Base-by-base conservation (phyloP, 1,140 invertebrate species). In the Orchestia grillus region DNA sequence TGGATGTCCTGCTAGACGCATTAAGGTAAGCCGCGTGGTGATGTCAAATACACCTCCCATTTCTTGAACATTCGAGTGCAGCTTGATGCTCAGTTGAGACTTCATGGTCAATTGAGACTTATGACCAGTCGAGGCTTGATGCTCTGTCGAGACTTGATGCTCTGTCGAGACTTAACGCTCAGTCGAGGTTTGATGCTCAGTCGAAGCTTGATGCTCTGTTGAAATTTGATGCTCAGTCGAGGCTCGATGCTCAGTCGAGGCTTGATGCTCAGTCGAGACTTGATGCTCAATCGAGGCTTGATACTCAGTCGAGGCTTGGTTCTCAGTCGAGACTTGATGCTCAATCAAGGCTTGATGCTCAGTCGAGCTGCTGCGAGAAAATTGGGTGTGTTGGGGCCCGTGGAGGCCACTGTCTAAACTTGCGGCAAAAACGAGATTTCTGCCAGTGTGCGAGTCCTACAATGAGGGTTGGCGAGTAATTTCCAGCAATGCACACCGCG, bases 41-140 rank as follows among this genome's bases (percentile, higher is more conserved):
- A 94, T 47, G 40, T 40, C 40, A 94, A 90, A 90, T 90, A 23
- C 88, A 47, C 47, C 92, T 16, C 44, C 45, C 92, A 94, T 94
- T 47, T 40, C 41, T n/a, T n/a, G n/a, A n/a, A 41, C 36, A 4
- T 11, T 45, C 44, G 40, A 44, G 44, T 94, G 44, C 19, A 47
- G 23, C 45, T 94, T 40, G 92, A 94, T 44, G 41, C 41, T 19
- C 44, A 43, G 4, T 11, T 47, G 3, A 44, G 15, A 44, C 44
- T 94, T 43, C n/a, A 94, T 44, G 41, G 4, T 19, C 44, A 43
- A 4, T 11, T 47, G 3, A 44, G 15, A 44, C 44, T 94, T n/a
- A n/a, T n/a, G n/a, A n/a, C 16, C 36, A 4, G 3, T 45, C 44
- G 40, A 44, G 44, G 23, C 45, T 94, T 40, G 92, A 94, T 44